Conservation (phyloP, 2,888 invertebrate genomes). For the Thyatira batis region DNA sequence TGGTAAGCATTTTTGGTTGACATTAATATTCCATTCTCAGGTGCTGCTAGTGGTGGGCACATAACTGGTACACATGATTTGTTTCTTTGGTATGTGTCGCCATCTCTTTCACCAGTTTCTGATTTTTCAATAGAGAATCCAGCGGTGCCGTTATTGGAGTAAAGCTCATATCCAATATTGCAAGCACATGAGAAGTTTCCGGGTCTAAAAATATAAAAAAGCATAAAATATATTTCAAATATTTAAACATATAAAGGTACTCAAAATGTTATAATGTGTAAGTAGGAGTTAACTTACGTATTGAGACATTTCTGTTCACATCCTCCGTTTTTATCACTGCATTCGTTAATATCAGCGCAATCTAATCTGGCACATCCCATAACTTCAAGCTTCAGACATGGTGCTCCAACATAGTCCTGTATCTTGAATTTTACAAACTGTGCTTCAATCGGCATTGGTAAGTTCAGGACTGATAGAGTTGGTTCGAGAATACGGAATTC, state of each 20-base stretch:
- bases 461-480: constrained; percentile 93
- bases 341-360: constrained; percentile 94
- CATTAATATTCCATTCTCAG: constrained; percentile 92
- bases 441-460: constrained; percentile 95
- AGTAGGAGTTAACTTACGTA: constrained; percentile 65
- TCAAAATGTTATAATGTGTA: constrained; percentile 1
- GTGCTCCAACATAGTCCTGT: constrained; percentile 93
- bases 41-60: constrained; percentile 89
- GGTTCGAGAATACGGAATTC: constrained; percentile 95
- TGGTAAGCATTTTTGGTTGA: constrained; percentile 92
- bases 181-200: constrained; percentile 95
- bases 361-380: constrained; percentile 96
- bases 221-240: constrained; percentile 4
- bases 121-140: constrained; percentile 90
- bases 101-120: constrained; percentile 94
- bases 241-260: background rate
- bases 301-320: constrained; percentile 97
- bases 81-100: constrained; percentile 93
- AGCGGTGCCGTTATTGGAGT: constrained; percentile 93
- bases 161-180: constrained; percentile 95
- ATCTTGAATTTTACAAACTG: constrained; percentile 93
- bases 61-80: constrained; percentile 97
- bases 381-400: constrained; percentile 93
- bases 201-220: constrained; percentile 77
- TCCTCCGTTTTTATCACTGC: constrained; percentile 92